A percentile compares a stretch with the other conserved stretches of the same genome.
Evolutionary conservation across 2,113 vertebrate species (phyloP).

Genomic region (Mustelus asterias): DNA sequence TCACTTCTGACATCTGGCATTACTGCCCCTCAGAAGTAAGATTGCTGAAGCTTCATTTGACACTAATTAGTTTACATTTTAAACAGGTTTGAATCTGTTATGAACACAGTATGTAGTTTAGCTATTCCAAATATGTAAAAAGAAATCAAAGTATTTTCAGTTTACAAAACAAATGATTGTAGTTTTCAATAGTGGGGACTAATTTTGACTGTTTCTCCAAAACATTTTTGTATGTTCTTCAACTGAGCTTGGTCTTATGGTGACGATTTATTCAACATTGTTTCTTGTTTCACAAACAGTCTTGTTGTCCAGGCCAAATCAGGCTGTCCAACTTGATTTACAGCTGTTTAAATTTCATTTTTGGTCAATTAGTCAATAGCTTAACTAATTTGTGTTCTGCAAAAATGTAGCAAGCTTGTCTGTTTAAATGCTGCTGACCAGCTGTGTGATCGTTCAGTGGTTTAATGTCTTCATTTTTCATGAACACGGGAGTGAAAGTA

Average conservation of each 20-base stretch:
- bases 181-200: neutral
- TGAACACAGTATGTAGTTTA: neutral
- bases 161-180: constrained; percentile 8
- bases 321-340: neutral
- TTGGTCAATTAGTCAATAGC: neutral
- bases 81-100: neutral
- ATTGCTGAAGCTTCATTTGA: neutral
- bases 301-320: neutral
- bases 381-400: neutral
- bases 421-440: neutral
- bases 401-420: neutral
- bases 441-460: neutral
- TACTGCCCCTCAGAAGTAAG: neutral
- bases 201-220: neutral
- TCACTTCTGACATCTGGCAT: neutral
- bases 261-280: neutral
- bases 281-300: neutral
- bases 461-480: neutral
- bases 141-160: neutral
- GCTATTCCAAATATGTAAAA: constrained; percentile 10
- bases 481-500: constrained; percentile 7
- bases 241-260: neutral
- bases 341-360: neutral
- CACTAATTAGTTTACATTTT: neutral
- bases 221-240: neutral